Conservation (phyloP, 2,113 vertebrate genomes). For the Sterna hirundo region DNA sequence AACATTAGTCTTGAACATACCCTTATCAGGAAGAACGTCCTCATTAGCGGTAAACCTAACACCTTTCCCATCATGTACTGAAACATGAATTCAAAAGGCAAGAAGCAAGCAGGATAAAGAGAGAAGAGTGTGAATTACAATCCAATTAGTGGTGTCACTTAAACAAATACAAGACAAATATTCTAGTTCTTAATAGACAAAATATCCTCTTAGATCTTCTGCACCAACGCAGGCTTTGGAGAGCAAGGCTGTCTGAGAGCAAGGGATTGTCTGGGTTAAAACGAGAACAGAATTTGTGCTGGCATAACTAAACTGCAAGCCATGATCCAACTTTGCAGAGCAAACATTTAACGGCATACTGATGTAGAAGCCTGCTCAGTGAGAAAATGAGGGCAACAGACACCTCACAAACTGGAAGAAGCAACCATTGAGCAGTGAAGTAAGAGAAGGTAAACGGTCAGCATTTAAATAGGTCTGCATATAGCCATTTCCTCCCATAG, state of each 20-base stretch:
- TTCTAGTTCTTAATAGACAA: neutral
- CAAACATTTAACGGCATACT: neutral
- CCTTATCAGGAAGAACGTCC: slow-evolving; percentile 90
- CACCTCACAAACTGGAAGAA: neutral
- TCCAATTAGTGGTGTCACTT: neutral
- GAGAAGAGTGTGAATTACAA: slow-evolving; percentile 72
- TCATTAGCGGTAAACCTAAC: slow-evolving; percentile 94
- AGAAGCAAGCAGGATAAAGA: slow-evolving; percentile 75
- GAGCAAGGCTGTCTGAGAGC: neutral
- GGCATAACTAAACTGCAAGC: neutral
- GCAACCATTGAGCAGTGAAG: neutral
- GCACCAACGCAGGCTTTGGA: neutral
- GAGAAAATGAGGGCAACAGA: neutral
- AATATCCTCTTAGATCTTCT: neutral
- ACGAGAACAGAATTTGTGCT: neutral
- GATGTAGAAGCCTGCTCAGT: neutral
- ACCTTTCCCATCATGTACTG: slow-evolving; percentile 98
- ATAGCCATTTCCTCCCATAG: neutral
- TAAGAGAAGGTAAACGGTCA: neutral
- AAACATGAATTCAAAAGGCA: slow-evolving; percentile 80
- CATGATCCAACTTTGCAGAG: neutral
- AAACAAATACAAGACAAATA: slow-evolving; percentile 14
- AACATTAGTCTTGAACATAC: slow-evolving; percentile 80
- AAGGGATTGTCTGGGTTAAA: neutral
- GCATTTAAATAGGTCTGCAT: neutral